Conservation (phyloP, 2,113 vertebrate genomes). For the Plestiodon gilberti region DNA sequence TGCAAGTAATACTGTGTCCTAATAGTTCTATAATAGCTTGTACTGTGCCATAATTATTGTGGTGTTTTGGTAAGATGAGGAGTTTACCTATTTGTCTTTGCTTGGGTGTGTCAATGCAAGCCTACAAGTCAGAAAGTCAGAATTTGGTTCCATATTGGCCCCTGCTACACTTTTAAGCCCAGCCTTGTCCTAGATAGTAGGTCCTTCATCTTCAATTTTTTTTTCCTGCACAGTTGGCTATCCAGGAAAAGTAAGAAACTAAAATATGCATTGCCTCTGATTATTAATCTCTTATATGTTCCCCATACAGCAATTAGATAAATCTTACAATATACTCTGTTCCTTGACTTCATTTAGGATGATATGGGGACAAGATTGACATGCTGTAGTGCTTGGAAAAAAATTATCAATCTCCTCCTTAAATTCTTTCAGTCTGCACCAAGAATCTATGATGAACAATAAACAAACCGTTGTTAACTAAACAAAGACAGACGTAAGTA, state of each 20-base stretch:
- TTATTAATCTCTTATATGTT: neutral
- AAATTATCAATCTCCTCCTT: neutral
- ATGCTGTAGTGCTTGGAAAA: neutral
- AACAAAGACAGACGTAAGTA: rapidly evolving
- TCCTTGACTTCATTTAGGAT: neutral
- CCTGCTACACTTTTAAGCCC: too few relatives aligned
- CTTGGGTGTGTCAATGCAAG: too few relatives aligned
- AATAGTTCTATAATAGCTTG: too few relatives aligned
- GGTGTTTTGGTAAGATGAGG: neutral
- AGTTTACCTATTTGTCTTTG: neutral
- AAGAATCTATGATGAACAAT: neutral
- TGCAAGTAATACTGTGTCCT: too few relatives aligned
- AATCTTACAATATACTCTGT: neutral
- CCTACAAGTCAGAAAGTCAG: too few relatives aligned
- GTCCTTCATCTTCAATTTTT: neutral
- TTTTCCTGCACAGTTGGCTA: neutral
- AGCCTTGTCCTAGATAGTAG: neutral
- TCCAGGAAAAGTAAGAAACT: neutral
- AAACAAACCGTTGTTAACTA: neutral
- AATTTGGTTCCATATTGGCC: neutral
- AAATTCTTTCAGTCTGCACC: too few relatives aligned
- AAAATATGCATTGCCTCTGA: neutral
- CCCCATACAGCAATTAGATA: neutral
- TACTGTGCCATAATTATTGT: neutral
- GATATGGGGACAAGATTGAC: neutral